Percentiles rank a stretch among this genome's conserved stretches.
These are phyloP conservation scores for Sericinus montela DNA, from an alignment of 2,888 invertebrate species.

Conservation along the genomic window DNA sequence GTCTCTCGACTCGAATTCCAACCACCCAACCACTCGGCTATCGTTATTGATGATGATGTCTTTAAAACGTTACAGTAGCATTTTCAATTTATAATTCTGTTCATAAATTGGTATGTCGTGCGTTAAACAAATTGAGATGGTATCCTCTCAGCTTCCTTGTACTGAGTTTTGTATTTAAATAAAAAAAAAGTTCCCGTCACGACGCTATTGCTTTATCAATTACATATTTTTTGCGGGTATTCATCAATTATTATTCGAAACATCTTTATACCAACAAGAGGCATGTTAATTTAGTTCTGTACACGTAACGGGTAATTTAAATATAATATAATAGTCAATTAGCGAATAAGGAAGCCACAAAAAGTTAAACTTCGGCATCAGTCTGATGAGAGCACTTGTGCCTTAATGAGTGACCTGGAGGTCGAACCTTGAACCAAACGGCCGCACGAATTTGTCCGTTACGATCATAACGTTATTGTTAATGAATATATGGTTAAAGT, in stretches of 20 bases:
- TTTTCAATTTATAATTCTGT: too few relatives aligned
- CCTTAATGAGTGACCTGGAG: neutral
- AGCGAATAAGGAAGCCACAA: conserved; percentile 7
- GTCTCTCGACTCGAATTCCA: too few relatives aligned
- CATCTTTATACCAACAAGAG: neutral
- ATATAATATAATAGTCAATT: conserved; percentile 10
- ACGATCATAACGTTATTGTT: neutral
- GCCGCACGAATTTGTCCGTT: neutral
- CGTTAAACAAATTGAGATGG: neutral
- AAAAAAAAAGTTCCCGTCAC: neutral
- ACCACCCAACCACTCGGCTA: too few relatives aligned
- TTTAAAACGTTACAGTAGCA: too few relatives aligned
- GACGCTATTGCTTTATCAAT: neutral
- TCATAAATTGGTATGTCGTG: neutral
- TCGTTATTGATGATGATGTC: too few relatives aligned
- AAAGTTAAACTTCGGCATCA: neutral
- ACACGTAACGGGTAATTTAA: conserved; percentile 2
- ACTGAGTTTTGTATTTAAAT: neutral
- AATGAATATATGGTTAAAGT: too few relatives aligned
- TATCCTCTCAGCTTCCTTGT: neutral
- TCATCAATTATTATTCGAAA: neutral
- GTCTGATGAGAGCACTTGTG: neutral
- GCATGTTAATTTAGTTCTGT: conserved; percentile 1
- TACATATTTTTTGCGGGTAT: neutral
- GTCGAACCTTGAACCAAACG: conserved; percentile 7